These are phyloP conservation scores for Camponotus pennsylvanicus DNA, from an alignment of 1,140 invertebrate genomes.

Conservation along the genomic window DNA sequence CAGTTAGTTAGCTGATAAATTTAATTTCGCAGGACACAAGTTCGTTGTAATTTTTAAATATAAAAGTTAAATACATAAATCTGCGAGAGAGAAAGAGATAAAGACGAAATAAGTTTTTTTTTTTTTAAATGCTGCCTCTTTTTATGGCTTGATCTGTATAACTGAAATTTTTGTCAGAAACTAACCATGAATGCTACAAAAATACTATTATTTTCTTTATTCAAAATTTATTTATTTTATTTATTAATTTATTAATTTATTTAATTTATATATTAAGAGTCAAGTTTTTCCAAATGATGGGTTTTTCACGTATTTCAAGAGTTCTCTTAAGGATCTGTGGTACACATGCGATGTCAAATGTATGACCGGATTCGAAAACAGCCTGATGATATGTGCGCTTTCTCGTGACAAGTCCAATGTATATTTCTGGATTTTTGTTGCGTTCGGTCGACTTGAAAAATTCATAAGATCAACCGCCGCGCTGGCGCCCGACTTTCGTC, in stretches of 20 bases:
- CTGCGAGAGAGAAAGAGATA: neutral
- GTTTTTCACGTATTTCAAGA: neutral
- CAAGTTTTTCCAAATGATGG: no score
- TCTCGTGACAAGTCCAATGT: constrained; percentile 27
- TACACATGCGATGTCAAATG: neutral
- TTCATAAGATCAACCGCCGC: constrained; percentile 63
- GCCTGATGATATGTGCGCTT: constrained; percentile 45
- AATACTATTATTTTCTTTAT: no score
- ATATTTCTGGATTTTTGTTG: constrained; percentile 48
- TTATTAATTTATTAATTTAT: no score
- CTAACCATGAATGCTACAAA: no score
- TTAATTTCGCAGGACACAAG: constrained; percentile 3
- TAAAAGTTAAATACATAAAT: neutral
- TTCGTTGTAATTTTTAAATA: neutral
- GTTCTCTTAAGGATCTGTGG: neutral
- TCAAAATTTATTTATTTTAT: no score
- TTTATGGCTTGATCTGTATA: no score
- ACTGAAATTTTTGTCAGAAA: no score
- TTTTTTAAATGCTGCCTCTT: no score
- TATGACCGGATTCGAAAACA: constrained; percentile 9
- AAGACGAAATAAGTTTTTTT: no score
- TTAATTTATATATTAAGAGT: no score
- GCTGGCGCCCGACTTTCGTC: constrained; percentile 64
- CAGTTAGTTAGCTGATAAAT: neutral
- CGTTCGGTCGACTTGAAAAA: constrained; percentile 61